Percentiles rank a stretch among this genome's conserved stretches.
These are phyloP conservation scores for Heterodera schachtii DNA, from an alignment of 1,140 invertebrate species.

Conservation along the genomic window DNA sequence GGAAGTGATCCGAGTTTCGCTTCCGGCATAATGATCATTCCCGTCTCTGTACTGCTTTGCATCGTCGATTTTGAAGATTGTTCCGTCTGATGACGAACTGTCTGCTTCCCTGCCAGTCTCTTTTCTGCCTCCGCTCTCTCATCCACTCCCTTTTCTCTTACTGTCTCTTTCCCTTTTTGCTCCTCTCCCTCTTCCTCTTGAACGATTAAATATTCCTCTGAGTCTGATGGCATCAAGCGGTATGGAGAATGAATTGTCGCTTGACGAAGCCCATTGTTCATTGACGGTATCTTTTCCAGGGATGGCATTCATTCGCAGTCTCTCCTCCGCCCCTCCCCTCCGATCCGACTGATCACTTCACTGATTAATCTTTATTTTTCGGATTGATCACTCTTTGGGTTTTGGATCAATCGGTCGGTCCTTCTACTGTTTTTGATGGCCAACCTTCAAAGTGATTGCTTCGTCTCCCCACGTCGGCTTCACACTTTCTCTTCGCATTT, in stretches of 20 bases:
- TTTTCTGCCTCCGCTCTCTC: not conserved
- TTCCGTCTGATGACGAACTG: constrained; percentile 17
- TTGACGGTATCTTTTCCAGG: constrained; percentile 12
- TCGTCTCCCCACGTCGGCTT: not conserved
- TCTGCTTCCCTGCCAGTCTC: constrained; percentile 5
- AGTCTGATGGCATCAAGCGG: not conserved
- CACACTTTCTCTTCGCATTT: not conserved
- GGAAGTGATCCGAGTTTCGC: not conserved
- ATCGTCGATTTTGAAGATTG: constrained; percentile 14
- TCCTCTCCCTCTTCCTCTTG: constrained; percentile 19
- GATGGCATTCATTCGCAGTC: too few relatives aligned
- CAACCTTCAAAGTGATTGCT: constrained; percentile 1
- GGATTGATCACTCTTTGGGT: too few relatives aligned
- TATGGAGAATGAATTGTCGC: constrained; percentile 1
- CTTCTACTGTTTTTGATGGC: too few relatives aligned
- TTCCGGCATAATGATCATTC: not conserved
- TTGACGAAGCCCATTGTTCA: constrained; percentile 7
- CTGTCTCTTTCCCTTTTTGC: not conserved
- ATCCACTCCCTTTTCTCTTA: not conserved
- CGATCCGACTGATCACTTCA: too few relatives aligned
- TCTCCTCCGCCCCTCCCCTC: too few relatives aligned
- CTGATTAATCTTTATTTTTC: too few relatives aligned
- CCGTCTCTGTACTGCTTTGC: constrained; percentile 5
- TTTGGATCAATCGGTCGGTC: not conserved
- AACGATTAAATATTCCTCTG: constrained; percentile 28